Base-by-base conservation (phyloP, 2,113 vertebrate species). In the Sturnira hondurensis region DNA sequence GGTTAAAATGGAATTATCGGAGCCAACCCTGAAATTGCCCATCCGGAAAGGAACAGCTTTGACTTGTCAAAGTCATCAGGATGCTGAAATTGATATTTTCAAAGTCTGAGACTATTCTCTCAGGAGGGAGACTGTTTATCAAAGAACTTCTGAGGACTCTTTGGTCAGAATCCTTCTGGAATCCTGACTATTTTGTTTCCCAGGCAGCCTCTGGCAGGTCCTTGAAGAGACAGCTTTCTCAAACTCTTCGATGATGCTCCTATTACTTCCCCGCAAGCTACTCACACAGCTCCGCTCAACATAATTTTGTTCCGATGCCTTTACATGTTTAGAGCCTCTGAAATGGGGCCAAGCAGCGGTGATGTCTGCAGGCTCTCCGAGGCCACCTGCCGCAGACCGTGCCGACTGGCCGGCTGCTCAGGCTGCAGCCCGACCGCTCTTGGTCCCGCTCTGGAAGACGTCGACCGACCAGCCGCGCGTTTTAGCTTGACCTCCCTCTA, bases 41-140 rank as follows among this genome's bases (percentile, higher is more conserved):
- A 77, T 91, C 20, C 28, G 43, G 31, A 85, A 91, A 89, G 15
- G 1, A 13, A 12, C 16, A n/a, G 26, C 74, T 84, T 68, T 85
- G 71, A 76, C 38, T 94, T 86, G 93, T 97, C 83, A 95, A 89
- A 78, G 81, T 94, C 80, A 76, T 70, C 50, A n/a, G 20, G 70
- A 70, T 12, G 26, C 28, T 61, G 43, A 58, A 70, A 88, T n/a
- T 24, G 78, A 45, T 74, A 73, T 78, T 93, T 95, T 86, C 70
- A 80, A 84, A 76, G 45, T 36, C n/a, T 31, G 3, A 61, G 50
- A 65, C 86, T 41, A 54, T 81, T 86, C 31, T 63, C 15, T 50
- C 70, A 58, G 31, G 28, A 92, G 80, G 36, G 33, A 89, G 86
- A 50, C 47, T 84, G 47, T 82, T 90, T 85, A 92, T 45, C 36